Conservation (phyloP, 2,113 vertebrate genomes). For the Promerops cafer region DNA sequence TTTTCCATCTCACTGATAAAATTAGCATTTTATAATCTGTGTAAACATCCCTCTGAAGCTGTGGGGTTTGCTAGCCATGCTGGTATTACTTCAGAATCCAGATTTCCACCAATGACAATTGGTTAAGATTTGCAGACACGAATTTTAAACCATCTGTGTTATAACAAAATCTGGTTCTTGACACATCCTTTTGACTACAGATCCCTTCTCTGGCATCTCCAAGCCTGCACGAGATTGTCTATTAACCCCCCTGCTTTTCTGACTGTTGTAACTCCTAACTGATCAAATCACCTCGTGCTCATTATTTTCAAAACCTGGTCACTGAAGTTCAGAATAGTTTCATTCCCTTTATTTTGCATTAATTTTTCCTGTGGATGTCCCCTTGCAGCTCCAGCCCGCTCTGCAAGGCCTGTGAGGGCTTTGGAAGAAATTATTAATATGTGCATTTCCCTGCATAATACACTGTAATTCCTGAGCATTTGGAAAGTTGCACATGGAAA, state of each 20-base stretch:
- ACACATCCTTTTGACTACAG: neutral
- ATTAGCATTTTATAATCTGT: neutral
- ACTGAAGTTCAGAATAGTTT: neutral
- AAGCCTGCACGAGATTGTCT: neutral
- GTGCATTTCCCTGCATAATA: neutral
- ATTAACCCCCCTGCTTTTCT: neutral
- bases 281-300: neutral
- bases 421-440: neutral
- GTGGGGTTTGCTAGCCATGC: neutral
- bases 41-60: neutral
- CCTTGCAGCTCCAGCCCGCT: neutral
- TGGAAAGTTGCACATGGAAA: neutral
- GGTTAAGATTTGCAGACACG: neutral
- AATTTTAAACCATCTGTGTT: neutral
- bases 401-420: neutral
- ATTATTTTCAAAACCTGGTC: neutral
- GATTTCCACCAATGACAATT: neutral
- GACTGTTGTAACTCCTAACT: neutral
- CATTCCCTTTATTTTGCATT: neutral
- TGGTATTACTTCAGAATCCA: neutral
- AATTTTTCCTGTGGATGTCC: neutral
- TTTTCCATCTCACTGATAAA: constrained; percentile 14
- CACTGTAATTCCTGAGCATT: neutral
- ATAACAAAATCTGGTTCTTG: neutral
- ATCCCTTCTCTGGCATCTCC: neutral